Base-by-base conservation (phyloP, 2,888 invertebrate species). In the Hesperia comma region DNA sequence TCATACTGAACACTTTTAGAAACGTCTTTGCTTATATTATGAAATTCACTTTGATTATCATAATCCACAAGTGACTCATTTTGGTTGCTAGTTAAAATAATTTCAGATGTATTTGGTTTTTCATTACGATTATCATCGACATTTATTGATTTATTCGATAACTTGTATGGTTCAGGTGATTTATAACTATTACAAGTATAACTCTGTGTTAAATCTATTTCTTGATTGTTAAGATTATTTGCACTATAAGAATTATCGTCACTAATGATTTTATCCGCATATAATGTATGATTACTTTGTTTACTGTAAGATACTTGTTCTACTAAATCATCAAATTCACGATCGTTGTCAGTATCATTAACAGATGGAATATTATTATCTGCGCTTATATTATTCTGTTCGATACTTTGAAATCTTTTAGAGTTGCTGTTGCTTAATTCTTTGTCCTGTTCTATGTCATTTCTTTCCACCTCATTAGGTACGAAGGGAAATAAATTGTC, bases 151-250 rank as follows among this genome's bases (percentile, higher is more conserved):
- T 49, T 17, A 49, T 49, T 12, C 1, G 19, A 49, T 49, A 19
- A 49, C 26, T 26, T 26, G 10, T 32, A n/a, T 32, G 3, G 49
- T 19, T 12, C 49, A 10, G 49, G 19, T 19, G 19, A 49, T 19
- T 19, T 19, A 19, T 19, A 2, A 49, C 49, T 49, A 49, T 4
- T 12, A 49, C n/a, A 4, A 19, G 19, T 19, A 19, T 19, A 19
- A 49, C 6, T 6, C 21, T 51, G 21, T 26, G 32, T 53, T 41
- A 60, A 46, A 21, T 56, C 12, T 37, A 37, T 63, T 41, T 43
- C 26, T 17, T 56, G 33, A 58, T 43, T 61, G 37, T 68, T 66
- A 10, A 32, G 4, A 54, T 61, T 49, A 19, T 60, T 67, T 19
- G 68, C 40, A 49, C 43, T 19, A 40, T 26, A 41, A 49, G 51